These are phyloP conservation scores for Rhabdomys dilectus DNA, from an alignment of 2,113 vertebrate species.

Conservation along the genomic window DNA sequence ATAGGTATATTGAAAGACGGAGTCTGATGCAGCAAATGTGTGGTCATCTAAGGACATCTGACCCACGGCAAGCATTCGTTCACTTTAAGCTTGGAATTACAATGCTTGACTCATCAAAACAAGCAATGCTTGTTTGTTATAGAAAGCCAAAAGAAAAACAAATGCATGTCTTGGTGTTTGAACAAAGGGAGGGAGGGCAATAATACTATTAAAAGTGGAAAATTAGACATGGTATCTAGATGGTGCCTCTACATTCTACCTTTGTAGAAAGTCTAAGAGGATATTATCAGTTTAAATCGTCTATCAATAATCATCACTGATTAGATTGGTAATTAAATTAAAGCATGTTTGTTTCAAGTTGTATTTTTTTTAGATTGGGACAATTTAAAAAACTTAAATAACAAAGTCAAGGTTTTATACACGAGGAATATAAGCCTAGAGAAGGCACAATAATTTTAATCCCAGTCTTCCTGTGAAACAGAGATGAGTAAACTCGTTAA, in stretches of 20 bases:
- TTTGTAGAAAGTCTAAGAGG: not conserved
- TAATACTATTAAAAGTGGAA: not conserved
- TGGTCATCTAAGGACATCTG: not conserved
- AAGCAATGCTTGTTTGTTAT: not conserved
- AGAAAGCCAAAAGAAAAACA: conserved; percentile 27
- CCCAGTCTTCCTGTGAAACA: not conserved
- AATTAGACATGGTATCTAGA: not conserved
- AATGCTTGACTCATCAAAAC: not conserved
- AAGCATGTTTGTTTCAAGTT: not conserved
- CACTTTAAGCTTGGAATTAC: not conserved
- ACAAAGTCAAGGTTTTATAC: not conserved
- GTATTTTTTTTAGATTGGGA: not conserved
- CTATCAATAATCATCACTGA: not conserved
- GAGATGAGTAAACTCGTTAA: not conserved
- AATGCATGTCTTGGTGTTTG: not conserved
- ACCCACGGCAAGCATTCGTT: not conserved
- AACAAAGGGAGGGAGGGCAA: not conserved
- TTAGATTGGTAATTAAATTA: not conserved
- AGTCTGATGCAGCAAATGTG: not conserved
- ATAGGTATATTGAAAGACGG: not conserved
- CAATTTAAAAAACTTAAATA: conserved; percentile 26
- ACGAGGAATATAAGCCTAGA: not conserved
- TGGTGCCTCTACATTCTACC: not conserved
- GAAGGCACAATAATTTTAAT: not conserved
- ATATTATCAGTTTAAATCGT: not conserved